These are phyloP conservation scores for Sphenodon punctatus DNA, from an alignment of 2,797 vertebrate genomes.

Conservation along the genomic window DNA sequence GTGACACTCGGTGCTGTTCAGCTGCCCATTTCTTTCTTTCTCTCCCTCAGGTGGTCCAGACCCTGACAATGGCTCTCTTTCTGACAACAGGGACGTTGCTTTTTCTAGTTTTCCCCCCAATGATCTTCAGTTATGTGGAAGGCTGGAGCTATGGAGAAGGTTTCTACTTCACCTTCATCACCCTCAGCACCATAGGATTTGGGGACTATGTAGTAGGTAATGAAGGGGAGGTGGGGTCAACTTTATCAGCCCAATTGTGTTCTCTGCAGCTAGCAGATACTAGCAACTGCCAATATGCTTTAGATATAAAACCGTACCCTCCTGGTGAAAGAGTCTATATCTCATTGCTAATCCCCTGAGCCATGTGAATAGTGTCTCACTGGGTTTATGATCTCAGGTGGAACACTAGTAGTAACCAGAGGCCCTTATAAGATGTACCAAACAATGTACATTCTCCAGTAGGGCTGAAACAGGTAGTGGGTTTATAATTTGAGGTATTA, in stretches of 20 bases:
- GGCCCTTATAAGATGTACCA: background rate
- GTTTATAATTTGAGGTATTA: no score
- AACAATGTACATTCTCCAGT: background rate
- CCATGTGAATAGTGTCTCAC: no score
- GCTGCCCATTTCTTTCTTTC: background rate
- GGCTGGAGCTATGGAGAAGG: conserved; percentile 91
- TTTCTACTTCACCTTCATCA: conserved; percentile 94
- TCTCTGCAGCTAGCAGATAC: no score
- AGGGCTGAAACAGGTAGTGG: background rate
- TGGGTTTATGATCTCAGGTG: background rate
- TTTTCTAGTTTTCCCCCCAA: conserved; percentile 86
- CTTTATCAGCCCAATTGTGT: background rate
- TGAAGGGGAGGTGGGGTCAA: conserved; percentile 28
- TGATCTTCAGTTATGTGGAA: conserved; percentile 91
- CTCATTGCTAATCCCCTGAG: background rate
- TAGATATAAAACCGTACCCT: background rate
- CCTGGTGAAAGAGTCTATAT: background rate
- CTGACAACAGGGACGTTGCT: conserved; percentile 83
- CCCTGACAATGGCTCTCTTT: conserved; percentile 80
- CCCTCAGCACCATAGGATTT: conserved; percentile 93
- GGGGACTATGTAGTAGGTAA: conserved; percentile 93
- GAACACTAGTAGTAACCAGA: background rate
- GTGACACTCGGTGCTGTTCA: background rate
- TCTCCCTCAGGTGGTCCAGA: conserved; percentile 76
- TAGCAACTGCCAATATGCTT: background rate